phyloP scores from a whole-genome alignment of 2,113 vertebrate genomes.

The Ophiodon elongatus region DNA sequence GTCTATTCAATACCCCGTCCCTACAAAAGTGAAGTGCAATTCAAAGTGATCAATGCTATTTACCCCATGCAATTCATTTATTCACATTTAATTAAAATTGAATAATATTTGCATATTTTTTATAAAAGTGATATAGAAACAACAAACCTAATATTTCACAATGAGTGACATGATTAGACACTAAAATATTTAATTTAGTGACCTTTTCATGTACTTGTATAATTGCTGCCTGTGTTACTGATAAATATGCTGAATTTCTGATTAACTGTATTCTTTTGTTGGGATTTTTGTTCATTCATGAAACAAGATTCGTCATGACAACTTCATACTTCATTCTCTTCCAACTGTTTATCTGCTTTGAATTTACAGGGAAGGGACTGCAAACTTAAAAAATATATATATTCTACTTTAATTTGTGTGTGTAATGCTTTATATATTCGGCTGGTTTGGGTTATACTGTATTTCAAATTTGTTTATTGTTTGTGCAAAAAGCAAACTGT shows the following conservation, averaged over 20 bases:
- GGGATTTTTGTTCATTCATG: background rate
- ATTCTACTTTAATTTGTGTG: background rate
- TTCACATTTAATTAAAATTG: background rate
- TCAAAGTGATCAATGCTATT: background rate
- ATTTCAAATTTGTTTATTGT: background rate
- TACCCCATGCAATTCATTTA: background rate
- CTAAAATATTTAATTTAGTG: background rate
- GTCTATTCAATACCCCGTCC: background rate
- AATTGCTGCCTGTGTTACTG: background rate
- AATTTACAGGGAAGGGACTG: background rate
- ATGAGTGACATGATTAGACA: background rate
- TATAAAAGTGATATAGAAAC: background rate
- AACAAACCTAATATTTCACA: background rate
- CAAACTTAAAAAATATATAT: no score
- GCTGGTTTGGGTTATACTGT: background rate
- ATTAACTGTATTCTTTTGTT: background rate
- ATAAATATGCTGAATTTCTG: background rate
- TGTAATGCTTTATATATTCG: background rate
- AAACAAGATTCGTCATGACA: background rate
- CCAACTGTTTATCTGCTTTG: background rate
- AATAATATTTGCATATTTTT: background rate
- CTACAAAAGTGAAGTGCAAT: background rate
- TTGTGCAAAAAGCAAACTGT: background rate
- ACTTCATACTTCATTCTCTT: background rate
- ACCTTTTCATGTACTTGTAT: background rate